Percentiles rank a stretch among this genome's conserved stretches.
These are phyloP conservation scores for Brachylomia viminalis DNA, from an alignment of 2,888 invertebrate species.

Conservation along the genomic window DNA sequence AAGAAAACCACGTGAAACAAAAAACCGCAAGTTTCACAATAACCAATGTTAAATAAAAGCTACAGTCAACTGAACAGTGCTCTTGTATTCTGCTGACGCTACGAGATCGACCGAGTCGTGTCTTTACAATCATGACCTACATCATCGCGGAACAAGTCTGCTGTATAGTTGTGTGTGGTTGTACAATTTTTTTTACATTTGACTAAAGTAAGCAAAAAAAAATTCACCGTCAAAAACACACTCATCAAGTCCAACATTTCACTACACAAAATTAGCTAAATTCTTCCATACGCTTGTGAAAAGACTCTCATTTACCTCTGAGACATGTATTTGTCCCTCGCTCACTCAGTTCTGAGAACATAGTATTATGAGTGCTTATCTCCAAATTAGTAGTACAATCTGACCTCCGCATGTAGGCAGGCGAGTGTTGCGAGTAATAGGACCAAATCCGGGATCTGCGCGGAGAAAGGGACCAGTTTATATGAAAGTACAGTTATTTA, in stretches of 20 bases:
- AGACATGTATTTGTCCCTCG: conserved; percentile 30
- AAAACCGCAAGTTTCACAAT: conserved; percentile 17
- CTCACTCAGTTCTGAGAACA: conserved; percentile 20
- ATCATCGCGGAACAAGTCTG: conserved; percentile 14
- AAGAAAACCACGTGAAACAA: conserved; percentile 19
- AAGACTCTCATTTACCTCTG: conserved; percentile 30
- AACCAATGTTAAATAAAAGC: conserved; percentile 8
- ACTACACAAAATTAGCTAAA: conserved; percentile 16
- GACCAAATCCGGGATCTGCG: conserved; percentile 50
- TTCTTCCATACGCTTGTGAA: conserved; percentile 14
- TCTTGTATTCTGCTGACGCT: conserved; percentile 31
- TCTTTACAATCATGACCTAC: conserved; percentile 41
- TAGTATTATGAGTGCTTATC: conserved; percentile 49
- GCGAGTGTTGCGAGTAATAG: conserved; percentile 40
- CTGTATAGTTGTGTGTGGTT: background rate
- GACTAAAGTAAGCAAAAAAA: background rate
- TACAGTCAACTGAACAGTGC: conserved; percentile 14
- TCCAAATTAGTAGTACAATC: conserved; percentile 55
- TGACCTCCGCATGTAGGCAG: conserved; percentile 37
- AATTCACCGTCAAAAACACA: background rate
- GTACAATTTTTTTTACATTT: background rate
- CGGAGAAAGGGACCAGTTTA: conserved; percentile 21
- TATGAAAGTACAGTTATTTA: conserved; percentile 39
- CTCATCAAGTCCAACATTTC: background rate
- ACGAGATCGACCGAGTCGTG: background rate